A percentile compares a stretch with the other conserved stretches of the same genome.
Evolutionary conservation across 2,113 vertebrate species (phyloP).

Genomic region (Miniopterus natalensis): DNA sequence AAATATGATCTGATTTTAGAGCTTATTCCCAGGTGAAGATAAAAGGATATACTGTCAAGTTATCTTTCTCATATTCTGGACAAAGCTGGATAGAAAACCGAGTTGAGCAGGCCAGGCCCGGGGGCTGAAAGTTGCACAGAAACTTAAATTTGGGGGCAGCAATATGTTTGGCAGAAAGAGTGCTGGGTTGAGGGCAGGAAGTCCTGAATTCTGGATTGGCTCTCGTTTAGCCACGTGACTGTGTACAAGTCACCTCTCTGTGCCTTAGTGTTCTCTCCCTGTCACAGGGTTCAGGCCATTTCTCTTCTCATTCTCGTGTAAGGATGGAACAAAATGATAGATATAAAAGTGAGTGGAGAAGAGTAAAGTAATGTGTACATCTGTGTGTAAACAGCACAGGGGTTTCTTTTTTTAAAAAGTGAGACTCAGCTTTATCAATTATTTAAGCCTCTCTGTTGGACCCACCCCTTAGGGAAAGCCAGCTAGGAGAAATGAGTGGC

Average conservation of each 20-base stretch:
- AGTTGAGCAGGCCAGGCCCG: background rate
- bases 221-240: background rate
- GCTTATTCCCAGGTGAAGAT: background rate
- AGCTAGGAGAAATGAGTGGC: constrained; percentile 7
- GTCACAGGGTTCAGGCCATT: background rate
- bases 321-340: background rate
- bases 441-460: constrained; percentile 42
- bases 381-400: background rate
- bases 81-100: background rate
- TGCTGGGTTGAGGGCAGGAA: background rate
- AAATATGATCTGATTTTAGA: constrained; percentile 19
- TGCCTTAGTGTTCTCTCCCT: constrained; percentile 39
- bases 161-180: background rate
- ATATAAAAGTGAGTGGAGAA: background rate
- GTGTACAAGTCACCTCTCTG: background rate
- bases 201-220: background rate
- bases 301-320: constrained; percentile 24
- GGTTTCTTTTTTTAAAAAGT: constrained; percentile 52
- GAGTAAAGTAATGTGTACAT: background rate
- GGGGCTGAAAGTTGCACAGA: background rate
- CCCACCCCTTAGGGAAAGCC: background rate
- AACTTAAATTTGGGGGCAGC: background rate
- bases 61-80: background rate
- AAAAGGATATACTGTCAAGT: background rate
- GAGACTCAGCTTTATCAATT: constrained; percentile 51